Evolutionary conservation across 1,140 invertebrate species (phyloP).

Genomic region (Hetaerina americana): DNA sequence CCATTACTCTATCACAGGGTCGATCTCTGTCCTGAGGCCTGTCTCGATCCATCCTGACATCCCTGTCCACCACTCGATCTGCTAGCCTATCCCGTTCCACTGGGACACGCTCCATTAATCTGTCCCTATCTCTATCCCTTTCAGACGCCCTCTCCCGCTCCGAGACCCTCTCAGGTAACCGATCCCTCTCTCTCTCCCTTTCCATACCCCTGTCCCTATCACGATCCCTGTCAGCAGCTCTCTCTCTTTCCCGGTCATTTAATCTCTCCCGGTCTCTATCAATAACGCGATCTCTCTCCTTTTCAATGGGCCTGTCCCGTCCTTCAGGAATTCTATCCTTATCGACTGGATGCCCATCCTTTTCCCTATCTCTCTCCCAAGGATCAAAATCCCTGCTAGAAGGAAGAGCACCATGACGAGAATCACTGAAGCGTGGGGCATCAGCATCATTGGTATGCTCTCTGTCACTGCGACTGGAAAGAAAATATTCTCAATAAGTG

Average conservation of each 20-base stretch:
- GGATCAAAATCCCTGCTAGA: conserved; percentile 12
- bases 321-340: no score
- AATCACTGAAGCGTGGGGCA: background rate
- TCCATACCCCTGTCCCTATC: background rate
- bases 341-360: conserved; percentile 3
- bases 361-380: conserved; percentile 11
- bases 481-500: no score
- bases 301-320: background rate
- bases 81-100: no score
- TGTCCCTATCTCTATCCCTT: background rate
- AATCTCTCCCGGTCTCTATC: background rate
- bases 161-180: background rate
- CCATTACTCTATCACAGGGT: conserved; percentile 16
- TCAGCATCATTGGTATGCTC: background rate
- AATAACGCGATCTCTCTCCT: background rate
- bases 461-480: background rate
- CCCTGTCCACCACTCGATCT: background rate
- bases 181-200: background rate
- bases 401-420: conserved; percentile 6
- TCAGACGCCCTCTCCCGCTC: background rate
- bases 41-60: background rate
- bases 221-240: background rate
- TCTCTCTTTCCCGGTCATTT: background rate
- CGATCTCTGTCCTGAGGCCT: no score
- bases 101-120: background rate